A percentile compares a stretch with the other conserved stretches of the same genome.
Conservation (phyloP, 2,113 vertebrate species). For the Isurus oxyrinchus region DNA sequence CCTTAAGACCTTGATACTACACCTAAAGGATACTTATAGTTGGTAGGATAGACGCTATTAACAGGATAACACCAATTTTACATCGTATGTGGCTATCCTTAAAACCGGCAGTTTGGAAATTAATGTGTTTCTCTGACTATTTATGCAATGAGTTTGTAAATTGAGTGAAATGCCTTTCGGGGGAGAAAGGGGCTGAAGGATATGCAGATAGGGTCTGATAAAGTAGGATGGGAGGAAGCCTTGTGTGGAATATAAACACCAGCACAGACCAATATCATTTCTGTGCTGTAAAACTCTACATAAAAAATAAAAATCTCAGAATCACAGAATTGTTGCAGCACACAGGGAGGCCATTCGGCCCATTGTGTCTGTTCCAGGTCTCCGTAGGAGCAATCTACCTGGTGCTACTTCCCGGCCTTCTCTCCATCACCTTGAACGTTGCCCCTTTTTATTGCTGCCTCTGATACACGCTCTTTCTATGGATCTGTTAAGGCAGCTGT, state of each 20-base stretch:
- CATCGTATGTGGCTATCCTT: not conserved
- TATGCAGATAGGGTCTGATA: not conserved
- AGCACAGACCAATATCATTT: not conserved
- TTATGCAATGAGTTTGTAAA: not conserved
- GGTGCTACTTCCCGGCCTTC: too few relatives aligned
- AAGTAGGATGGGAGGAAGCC: too few relatives aligned
- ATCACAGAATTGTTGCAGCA: too few relatives aligned
- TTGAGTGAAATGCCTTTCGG: not conserved
- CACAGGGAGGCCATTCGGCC: too few relatives aligned
- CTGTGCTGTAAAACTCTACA: not conserved
- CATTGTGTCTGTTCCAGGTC: too few relatives aligned
- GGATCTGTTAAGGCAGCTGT: not conserved
- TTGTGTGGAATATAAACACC: not conserved
- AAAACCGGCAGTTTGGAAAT: not conserved
- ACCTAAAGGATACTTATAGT: not conserved
- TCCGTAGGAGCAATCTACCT: too few relatives aligned
- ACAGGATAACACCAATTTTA: not conserved
- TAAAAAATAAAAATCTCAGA: not conserved
- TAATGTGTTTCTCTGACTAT: not conserved
- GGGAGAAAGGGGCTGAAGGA: not conserved
- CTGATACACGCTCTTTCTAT: not conserved
- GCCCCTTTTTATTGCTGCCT: not conserved
- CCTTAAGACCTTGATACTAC: too few relatives aligned
- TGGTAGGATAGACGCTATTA: not conserved
- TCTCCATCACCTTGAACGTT: too few relatives aligned